Percentiles rank a stretch among this genome's conserved stretches.
Conservation (phyloP, 2,113 vertebrate species). For the Pseudorectes ferrugineus region DNA sequence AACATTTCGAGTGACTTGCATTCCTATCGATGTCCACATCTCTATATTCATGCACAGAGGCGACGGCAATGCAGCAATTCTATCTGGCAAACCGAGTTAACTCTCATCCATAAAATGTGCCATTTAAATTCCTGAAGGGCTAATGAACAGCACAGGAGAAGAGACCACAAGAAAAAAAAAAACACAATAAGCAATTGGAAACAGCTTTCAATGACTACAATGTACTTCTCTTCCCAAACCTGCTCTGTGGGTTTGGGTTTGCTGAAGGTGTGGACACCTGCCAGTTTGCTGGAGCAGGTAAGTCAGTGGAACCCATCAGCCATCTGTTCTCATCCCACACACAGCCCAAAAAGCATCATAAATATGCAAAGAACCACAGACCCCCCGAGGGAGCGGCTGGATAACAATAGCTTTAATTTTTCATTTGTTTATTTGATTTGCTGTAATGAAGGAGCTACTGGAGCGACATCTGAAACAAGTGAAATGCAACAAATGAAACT, state of each 20-base stretch:
- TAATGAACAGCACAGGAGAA: slow-evolving; percentile 24
- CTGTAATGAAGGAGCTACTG: slow-evolving; percentile 34
- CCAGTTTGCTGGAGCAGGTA: slow-evolving; percentile 48
- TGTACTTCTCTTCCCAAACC: not conserved
- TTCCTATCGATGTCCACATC: slow-evolving; percentile 19
- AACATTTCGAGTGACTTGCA: not conserved
- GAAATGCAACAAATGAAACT: slow-evolving; percentile 12
- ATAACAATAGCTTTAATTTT: slow-evolving; percentile 75
- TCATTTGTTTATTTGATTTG: slow-evolving; percentile 77
- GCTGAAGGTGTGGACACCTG: slow-evolving; percentile 11
- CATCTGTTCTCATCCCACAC: slow-evolving; percentile 69
- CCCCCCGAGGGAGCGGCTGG: not conserved
- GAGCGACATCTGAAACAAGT: slow-evolving; percentile 49
- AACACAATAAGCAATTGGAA: not conserved
- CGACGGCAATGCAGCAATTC: not conserved
- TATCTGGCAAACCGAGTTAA: slow-evolving; percentile 35
- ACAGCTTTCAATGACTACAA: not conserved
- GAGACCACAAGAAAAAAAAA: not conserved
- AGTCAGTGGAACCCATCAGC: slow-evolving; percentile 36
- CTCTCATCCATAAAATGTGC: slow-evolving; percentile 14
- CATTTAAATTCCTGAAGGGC: slow-evolving; percentile 43
- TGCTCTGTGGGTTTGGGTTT: not conserved
- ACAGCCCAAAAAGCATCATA: slow-evolving; percentile 9
- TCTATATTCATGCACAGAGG: not conserved
- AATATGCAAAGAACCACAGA: slow-evolving; percentile 22